Evolutionary conservation across 2,797 vertebrate genomes (phyloP).

Genomic region (Nyctalus aviator): DNA sequence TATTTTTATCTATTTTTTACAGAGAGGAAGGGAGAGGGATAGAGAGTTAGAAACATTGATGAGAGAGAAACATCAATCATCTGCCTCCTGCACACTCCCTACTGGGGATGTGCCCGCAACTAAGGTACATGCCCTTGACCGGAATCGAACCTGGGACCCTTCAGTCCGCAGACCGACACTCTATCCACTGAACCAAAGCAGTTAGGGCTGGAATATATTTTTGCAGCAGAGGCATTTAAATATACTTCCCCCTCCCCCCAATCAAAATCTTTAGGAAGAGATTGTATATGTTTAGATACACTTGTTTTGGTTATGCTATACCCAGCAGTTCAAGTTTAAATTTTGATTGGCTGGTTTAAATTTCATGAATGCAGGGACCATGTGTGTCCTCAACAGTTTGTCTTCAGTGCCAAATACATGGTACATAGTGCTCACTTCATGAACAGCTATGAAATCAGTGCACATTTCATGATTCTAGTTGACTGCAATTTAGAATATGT

Average conservation of each 20-base stretch:
- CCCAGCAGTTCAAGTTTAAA: not conserved
- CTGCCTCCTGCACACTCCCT: too few species aligned
- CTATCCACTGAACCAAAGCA: too few species aligned
- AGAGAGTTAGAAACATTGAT: too few species aligned
- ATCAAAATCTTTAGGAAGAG: not conserved
- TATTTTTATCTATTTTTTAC: too few species aligned
- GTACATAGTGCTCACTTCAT: not conserved
- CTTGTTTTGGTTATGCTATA: not conserved
- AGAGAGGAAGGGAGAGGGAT: too few species aligned
- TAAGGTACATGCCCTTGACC: too few species aligned
- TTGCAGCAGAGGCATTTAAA: conserved; percentile 9
- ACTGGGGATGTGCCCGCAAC: too few species aligned
- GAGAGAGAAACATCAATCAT: too few species aligned
- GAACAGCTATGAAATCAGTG: not conserved
- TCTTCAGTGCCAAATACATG: not conserved
- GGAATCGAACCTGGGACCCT: too few species aligned
- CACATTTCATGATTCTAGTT: not conserved
- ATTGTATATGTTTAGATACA: not conserved
- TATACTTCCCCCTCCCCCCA: not conserved
- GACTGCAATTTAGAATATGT: not conserved
- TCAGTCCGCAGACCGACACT: too few species aligned
- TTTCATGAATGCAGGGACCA: not conserved
- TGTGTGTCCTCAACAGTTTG: not conserved
- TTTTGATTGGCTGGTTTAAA: too few species aligned
- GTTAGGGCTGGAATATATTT: conserved; percentile 12